phyloP scores from a whole-genome alignment of 2,888 invertebrate species.

The Drosophila ustulata region DNA sequence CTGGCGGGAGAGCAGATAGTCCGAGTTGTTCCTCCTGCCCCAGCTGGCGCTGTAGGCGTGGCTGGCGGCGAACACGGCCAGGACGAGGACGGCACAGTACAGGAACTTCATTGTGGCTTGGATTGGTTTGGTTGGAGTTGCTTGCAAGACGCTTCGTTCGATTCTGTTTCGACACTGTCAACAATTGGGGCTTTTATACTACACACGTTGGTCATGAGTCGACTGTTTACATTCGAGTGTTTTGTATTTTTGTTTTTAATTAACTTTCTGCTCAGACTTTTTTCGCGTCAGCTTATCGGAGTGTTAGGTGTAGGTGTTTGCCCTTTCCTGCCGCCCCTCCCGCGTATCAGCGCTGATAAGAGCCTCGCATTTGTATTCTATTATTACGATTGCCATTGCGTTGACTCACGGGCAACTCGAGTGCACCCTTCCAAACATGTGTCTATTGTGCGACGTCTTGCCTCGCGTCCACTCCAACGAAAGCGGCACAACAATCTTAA shows the following conservation, averaged over 20 bases:
- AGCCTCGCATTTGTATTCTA: conserved; percentile 15
- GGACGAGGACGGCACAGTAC: conserved; percentile 56
- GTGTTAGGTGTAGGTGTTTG: conserved; percentile 13
- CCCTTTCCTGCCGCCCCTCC: background rate
- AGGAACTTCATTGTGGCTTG: conserved; percentile 55
- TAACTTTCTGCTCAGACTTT: conserved; percentile 41
- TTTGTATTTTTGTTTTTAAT: conserved; percentile 54
- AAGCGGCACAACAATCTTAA: conserved; percentile 14
- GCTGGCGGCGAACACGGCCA: conserved; percentile 62
- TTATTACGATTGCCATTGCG: conserved; percentile 24
- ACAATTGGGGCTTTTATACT: conserved; percentile 44
- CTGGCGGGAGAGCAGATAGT: conserved; percentile 55
- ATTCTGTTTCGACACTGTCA: conserved; percentile 11
- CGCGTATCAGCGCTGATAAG: conserved; percentile 56
- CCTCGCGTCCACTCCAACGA: background rate
- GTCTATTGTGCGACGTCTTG: conserved; percentile 2
- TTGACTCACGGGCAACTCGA: conserved; percentile 52
- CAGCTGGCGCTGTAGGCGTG: conserved; percentile 60
- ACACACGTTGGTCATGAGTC: conserved; percentile 26
- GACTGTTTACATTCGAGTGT: conserved; percentile 49
- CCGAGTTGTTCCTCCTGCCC: conserved; percentile 50
- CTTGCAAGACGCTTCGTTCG: conserved; percentile 25
- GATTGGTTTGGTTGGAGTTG: background rate
- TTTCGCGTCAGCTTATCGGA: conserved; percentile 48
- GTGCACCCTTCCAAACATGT: conserved; percentile 8